Base-by-base conservation (phyloP, 2,113 vertebrate species). In the Corydoras sp. region DNA sequence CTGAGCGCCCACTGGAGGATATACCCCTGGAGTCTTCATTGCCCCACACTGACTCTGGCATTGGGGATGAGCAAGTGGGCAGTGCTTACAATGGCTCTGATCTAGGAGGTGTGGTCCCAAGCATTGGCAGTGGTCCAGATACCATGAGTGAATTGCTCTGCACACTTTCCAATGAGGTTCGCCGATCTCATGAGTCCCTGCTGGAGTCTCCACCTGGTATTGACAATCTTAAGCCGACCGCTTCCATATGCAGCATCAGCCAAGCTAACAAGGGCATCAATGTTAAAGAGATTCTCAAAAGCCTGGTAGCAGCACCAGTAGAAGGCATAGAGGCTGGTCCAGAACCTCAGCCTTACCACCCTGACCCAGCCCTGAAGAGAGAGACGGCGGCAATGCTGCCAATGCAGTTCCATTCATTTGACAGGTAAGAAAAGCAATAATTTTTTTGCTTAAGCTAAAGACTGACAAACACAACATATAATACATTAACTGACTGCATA, bases 321-420 rank as follows among this genome's bases (percentile, higher is more conserved):
- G 97, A 99, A 61, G 92, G 92, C 30, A 86, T 92, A 2, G 97
- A 98, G 30, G 83, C 91, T 72, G 95, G 95, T 30, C 95, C 93
- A 0, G 97, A 99, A 68, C 95, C 94, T 0, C 89, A 95, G 54
- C 93, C 95, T 2, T 98, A 98, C 76, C 93, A 98, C 82, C 95
- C 96, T 5, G 97, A 99, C 75, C 93, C 94, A 7, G 91, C 94
- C 5, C 72, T 97, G 82, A 98, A 98, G 86, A 94, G 91, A 80
- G 92, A 95, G 84, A 84, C 94, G 0, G 94, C 98, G 24, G 88
- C 94, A 49, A 93, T 97, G 87, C 92, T 99, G 78, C 97, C 96
- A 71, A 96, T 99, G 97, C 97, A 99, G 92, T 99, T 97, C 85
- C 97, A 99, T 86, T 99, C 97, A 30, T 99, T 99, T 71, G 97